A percentile compares a stretch with the other conserved stretches of the same genome.
Evolutionary conservation across 2,888 invertebrate genomes (phyloP).

Genomic region (Graphium colonna): DNA sequence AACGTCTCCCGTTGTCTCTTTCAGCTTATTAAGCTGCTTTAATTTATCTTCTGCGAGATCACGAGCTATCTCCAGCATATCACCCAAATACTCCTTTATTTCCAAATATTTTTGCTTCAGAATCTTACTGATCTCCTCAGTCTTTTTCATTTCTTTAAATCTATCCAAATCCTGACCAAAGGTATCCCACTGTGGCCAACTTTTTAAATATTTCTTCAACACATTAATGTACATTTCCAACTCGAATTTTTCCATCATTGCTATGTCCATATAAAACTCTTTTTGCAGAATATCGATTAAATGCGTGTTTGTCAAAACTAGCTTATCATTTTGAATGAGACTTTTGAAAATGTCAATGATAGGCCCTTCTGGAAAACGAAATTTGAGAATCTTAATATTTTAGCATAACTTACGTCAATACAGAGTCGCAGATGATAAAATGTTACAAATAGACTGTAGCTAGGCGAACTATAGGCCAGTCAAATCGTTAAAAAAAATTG

Average conservation of each 20-base stretch:
- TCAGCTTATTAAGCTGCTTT: constrained; percentile 26
- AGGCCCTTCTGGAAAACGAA: constrained; percentile 52
- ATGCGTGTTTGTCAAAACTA: constrained; percentile 56
- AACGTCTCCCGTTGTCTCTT: constrained; percentile 30
- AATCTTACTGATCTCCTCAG: constrained; percentile 35
- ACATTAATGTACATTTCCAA: constrained; percentile 56
- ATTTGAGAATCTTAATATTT: too few relatives aligned
- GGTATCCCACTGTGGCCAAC: constrained; percentile 64
- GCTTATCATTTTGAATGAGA: constrained; percentile 44
- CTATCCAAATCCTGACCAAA: constrained; percentile 46
- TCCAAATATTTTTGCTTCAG: constrained; percentile 45
- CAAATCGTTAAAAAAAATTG: too few relatives aligned
- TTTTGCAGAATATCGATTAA: constrained; percentile 51
- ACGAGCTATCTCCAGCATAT: constrained; percentile 39
- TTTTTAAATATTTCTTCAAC: constrained; percentile 59
- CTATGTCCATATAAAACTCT: constrained; percentile 48
- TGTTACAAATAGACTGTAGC: too few relatives aligned
- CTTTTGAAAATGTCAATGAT: constrained; percentile 52
- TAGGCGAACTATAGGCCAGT: too few relatives aligned
- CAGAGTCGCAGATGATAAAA: too few relatives aligned
- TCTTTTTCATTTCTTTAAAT: constrained; percentile 35
- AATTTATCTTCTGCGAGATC: constrained; percentile 39
- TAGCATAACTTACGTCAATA: too few relatives aligned
- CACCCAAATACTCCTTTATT: constrained; percentile 46
- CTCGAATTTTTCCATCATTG: constrained; percentile 45